Conservation (phyloP, 2,888 invertebrate species). For the Nomada ruficornis region DNA sequence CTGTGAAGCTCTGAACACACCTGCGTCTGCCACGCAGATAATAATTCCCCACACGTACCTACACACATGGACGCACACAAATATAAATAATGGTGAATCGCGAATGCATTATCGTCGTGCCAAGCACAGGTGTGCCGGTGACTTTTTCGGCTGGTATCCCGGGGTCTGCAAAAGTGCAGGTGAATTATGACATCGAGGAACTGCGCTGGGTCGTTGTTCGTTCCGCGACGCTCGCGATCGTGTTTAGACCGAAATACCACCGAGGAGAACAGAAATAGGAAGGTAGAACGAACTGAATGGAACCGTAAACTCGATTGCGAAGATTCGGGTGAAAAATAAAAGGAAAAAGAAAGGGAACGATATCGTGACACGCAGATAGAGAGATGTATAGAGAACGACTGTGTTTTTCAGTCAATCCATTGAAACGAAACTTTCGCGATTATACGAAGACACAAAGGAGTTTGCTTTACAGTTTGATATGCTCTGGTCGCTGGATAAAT, state of each 20-base stretch:
- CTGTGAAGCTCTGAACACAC: constrained; percentile 27
- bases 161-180: constrained; percentile 33
- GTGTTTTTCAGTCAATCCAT: constrained; percentile 41
- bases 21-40: constrained; percentile 41
- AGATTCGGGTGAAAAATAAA: constrained; percentile 1
- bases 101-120: constrained; percentile 42
- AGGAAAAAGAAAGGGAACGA: background rate
- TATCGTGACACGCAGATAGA: background rate
- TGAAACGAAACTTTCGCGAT: constrained; percentile 41
- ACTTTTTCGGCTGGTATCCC: constrained; percentile 45
- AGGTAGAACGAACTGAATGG: background rate
- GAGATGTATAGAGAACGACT: background rate
- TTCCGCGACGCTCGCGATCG: background rate
- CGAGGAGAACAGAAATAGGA: background rate
- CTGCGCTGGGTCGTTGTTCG: background rate
- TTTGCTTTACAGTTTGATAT: constrained; percentile 51
- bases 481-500: constrained; percentile 38
- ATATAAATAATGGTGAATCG: background rate
- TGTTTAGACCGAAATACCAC: background rate
- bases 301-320: constrained; percentile 14
- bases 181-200: constrained; percentile 46
- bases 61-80: background rate
- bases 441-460: constrained; percentile 42
- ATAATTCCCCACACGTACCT: constrained; percentile 18
- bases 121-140: constrained; percentile 52